A percentile compares a stretch with the other conserved stretches of the same genome.
Conservation (phyloP, 1,140 invertebrate genomes). For the Carposina sasakii region DNA sequence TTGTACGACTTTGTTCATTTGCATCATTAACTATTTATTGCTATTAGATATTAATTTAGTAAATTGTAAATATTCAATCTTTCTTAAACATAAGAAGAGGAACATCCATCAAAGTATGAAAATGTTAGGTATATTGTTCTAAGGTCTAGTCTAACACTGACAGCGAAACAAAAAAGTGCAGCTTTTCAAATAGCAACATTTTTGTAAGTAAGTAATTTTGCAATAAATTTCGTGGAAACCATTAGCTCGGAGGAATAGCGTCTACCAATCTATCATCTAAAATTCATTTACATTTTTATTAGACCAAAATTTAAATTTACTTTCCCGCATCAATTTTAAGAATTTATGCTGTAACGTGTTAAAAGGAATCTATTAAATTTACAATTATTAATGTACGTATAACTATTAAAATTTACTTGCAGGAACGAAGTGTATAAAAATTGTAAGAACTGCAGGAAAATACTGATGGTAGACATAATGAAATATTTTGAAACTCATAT, state of each 20-base stretch:
- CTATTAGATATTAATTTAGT: conserved; percentile 64
- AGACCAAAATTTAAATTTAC: conserved; percentile 29
- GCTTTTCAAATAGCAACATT: conserved; percentile 74
- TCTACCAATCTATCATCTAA: conserved; percentile 68
- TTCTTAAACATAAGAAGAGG: conserved; percentile 74
- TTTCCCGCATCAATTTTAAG: too few species aligned
- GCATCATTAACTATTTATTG: conserved; percentile 68
- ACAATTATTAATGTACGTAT: too few species aligned
- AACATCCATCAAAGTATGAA: conserved; percentile 72
- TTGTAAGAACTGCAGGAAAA: too few species aligned
- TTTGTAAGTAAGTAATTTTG: conserved; percentile 8
- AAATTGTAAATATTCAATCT: conserved; percentile 73
- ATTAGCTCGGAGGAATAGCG: conserved; percentile 62
- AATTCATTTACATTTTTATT: conserved; percentile 44
- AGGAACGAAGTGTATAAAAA: too few species aligned
- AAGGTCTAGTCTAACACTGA: conserved; percentile 69
- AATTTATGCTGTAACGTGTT: too few species aligned
- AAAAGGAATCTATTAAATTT: too few species aligned
- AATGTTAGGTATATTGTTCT: too few species aligned
- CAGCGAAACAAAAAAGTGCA: conserved; percentile 63
- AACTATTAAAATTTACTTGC: too few species aligned
- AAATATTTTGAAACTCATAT: too few species aligned
- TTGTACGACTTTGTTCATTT: conserved; percentile 70
- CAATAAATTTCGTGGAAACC: conserved; percentile 33
- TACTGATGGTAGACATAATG: too few species aligned